phyloP scores from a whole-genome alignment of 2,797 vertebrate species.

The Micrastur ruficollis region DNA sequence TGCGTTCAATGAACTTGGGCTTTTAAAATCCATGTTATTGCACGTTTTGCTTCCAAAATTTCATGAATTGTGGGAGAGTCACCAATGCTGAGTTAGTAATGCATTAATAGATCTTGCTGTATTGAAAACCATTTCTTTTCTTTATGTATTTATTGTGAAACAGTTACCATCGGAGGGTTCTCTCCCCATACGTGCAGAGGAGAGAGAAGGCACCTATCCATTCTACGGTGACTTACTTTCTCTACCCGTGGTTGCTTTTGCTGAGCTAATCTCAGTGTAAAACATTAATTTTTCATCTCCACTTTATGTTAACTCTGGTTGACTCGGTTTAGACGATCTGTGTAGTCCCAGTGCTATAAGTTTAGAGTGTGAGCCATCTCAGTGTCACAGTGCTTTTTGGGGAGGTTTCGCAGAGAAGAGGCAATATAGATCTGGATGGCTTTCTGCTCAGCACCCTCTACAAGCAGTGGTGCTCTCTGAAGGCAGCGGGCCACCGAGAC shows the following conservation, averaged over 20 bases:
- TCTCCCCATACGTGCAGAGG: neutral
- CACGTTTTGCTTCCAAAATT: neutral
- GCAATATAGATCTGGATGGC: neutral
- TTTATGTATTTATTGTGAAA: neutral
- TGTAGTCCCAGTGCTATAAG: neutral
- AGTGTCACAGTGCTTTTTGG: neutral
- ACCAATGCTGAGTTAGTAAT: neutral
- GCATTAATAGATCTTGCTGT: neutral
- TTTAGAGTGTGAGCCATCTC: neutral
- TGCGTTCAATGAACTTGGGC: neutral
- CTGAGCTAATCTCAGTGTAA: neutral
- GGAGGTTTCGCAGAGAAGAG: neutral
- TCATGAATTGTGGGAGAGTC: neutral
- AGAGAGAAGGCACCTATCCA: neutral
- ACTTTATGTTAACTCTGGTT: neutral
- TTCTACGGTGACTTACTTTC: neutral
- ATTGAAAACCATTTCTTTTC: neutral
- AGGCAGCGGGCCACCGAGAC: neutral
- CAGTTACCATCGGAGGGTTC: neutral
- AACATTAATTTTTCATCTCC: neutral
- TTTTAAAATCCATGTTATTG: neutral
- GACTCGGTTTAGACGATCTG: neutral
- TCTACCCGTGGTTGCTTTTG: neutral
- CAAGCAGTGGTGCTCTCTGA: neutral
- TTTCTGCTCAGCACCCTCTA: neutral